Conservation (phyloP, 2,888 invertebrate species). For the Palloptera scutellata region DNA sequence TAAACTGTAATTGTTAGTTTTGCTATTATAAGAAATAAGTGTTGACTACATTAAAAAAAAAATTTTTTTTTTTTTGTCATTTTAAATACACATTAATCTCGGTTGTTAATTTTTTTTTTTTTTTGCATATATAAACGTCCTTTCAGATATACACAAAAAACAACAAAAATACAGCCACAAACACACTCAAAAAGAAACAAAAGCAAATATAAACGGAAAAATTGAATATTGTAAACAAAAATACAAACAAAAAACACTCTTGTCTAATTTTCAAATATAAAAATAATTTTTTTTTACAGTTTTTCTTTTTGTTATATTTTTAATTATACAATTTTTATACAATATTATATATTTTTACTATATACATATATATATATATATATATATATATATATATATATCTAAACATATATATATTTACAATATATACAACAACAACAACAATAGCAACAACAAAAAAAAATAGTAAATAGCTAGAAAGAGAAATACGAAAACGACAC, state of each 20-base stretch:
- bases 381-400: constrained; percentile 12
- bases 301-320: background rate
- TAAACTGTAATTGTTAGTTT: background rate
- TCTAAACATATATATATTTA: constrained; percentile 11
- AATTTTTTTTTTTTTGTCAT: no score
- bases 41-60: no score
- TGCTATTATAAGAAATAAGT: background rate
- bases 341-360: background rate
- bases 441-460: background rate
- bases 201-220: background rate
- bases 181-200: background rate
- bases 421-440: constrained; percentile 2
- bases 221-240: background rate
- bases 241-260: background rate
- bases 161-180: background rate
- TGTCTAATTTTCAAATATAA: background rate
- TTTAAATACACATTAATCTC: no score
- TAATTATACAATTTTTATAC: background rate
- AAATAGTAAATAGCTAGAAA: constrained; percentile 5
- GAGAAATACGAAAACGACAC: constrained; percentile 10
- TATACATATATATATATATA: constrained; percentile 14
- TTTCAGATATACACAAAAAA: background rate
- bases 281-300: constrained; percentile 6
- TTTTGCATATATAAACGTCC: no score
- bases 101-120: no score